phyloP scores from a whole-genome alignment of 2,113 vertebrate genomes.

The Peromyscus leucopus region DNA sequence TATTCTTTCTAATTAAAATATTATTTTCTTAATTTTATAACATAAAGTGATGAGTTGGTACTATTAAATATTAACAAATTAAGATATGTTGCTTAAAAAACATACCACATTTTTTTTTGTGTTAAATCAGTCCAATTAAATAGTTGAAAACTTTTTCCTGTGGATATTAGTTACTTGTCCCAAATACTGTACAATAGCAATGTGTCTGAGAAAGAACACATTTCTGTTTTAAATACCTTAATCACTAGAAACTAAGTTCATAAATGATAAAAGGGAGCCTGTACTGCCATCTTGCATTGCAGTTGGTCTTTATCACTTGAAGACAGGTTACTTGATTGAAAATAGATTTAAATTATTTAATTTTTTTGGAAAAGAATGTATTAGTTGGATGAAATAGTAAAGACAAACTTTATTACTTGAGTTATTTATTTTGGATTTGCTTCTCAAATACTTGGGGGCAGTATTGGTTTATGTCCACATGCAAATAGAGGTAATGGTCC shows the following conservation, averaged over 20 bases:
- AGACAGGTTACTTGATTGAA: conserved; percentile 14
- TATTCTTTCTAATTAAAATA: conserved; percentile 13
- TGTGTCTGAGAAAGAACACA: neutral
- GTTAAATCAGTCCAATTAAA: neutral
- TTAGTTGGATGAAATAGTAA: conserved; percentile 1
- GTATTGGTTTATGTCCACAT: conserved; percentile 70
- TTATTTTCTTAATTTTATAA: neutral
- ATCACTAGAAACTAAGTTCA: neutral
- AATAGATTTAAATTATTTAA: conserved; percentile 47
- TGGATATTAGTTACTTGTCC: neutral
- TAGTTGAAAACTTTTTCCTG: neutral
- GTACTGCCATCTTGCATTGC: neutral
- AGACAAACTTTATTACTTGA: neutral
- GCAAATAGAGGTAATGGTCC: conserved; percentile 77
- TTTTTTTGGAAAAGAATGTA: conserved; percentile 1
- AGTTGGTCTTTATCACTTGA: neutral
- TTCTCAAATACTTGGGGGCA: conserved; percentile 49
- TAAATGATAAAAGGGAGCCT: neutral
- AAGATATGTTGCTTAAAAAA: neutral
- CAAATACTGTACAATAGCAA: neutral
- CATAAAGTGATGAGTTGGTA: neutral
- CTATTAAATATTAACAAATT: conserved; percentile 22
- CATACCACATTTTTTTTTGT: neutral
- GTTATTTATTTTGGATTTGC: conserved; percentile 22
- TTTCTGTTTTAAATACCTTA: conserved; percentile 27